Evolutionary conservation across 1,140 invertebrate species (phyloP), one percentile per base, ranked within the genome.

Genomic region (Lanistes nyassanus): DNA sequence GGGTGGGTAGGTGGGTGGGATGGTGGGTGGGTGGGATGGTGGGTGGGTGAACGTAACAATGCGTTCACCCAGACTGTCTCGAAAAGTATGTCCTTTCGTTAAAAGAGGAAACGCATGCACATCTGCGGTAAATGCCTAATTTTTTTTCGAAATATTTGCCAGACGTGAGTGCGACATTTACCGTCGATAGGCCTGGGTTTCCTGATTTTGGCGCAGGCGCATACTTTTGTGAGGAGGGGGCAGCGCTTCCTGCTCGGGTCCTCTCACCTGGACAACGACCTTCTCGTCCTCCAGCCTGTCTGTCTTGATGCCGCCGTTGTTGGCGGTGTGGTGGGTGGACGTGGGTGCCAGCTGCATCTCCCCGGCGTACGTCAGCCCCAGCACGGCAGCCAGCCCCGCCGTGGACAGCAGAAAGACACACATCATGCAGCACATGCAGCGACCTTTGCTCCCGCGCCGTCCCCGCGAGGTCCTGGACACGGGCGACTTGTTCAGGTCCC

Each of bases 361-460:
- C 23, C 74, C 74, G 11, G 74, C 65, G 65, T 75, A 75, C 23
- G 39, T 67, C 51, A 75, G 37, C n/a, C 31, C 64, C 65, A 75
- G 53, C 11, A 75, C 29, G n/a, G 64, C 65, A 9, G 39, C 74
- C 42, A 75, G 37, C 23, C 74, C 74, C 23, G 62, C 65, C 31
- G 74, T 75, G 53, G 74, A 75, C 21, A 75, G 65, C 47, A 75
- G 53, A 23, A 75, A 75, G 19, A 75, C 47, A 42, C 74, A 75
- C 65, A 75, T 75, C 53, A 75, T 75, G 53, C 74, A 75, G n/a
- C 74, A 75, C 74, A 75, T 55, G 31, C 74, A 75, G 42, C 65
- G 47, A 19, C 64, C 74, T 36, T 67, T 66, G 65, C 74, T 36
- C 19, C 70, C 70, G 21, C 51, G 55, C 31, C 68, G 26, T 9